Conservation (phyloP, 2,888 invertebrate genomes). For the Phlogophora meticulosa region DNA sequence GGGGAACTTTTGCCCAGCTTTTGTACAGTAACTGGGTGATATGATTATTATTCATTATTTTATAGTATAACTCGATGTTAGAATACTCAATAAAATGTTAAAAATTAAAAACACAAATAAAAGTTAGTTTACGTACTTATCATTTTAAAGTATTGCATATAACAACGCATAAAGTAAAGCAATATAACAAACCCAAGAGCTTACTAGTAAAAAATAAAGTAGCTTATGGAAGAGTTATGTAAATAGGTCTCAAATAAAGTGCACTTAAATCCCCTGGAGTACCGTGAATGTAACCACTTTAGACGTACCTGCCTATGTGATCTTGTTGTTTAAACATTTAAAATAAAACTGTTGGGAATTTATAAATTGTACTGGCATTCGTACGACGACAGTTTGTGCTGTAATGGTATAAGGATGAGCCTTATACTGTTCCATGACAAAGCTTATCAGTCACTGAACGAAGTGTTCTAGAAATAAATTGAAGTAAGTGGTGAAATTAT, state of each 20-base stretch:
- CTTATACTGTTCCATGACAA: background rate
- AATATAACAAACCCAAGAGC: conserved; percentile 3
- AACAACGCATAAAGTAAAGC: background rate
- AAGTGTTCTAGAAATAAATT: too few relatives aligned
- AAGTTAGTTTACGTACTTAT: too few relatives aligned
- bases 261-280: conserved; percentile 49
- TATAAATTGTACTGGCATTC: background rate
- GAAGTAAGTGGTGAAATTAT: too few relatives aligned
- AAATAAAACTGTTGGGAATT: background rate
- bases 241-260: conserved; percentile 54
- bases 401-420: too few relatives aligned
- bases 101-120: background rate
- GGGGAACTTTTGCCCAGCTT: too few relatives aligned
- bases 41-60: too few relatives aligned
- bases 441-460: conserved; percentile 19
- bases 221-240: conserved; percentile 48
- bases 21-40: too few relatives aligned
- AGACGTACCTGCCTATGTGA: conserved; percentile 4
- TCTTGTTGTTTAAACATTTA: conserved; percentile 2
- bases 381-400: background rate
- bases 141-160: background rate
- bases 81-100: too few relatives aligned
- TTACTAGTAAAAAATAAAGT: conserved; percentile 38
- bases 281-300: conserved; percentile 26
- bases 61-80: too few relatives aligned